Base-by-base conservation (phyloP, 2,888 invertebrate species). In the Diogma glabrata region DNA sequence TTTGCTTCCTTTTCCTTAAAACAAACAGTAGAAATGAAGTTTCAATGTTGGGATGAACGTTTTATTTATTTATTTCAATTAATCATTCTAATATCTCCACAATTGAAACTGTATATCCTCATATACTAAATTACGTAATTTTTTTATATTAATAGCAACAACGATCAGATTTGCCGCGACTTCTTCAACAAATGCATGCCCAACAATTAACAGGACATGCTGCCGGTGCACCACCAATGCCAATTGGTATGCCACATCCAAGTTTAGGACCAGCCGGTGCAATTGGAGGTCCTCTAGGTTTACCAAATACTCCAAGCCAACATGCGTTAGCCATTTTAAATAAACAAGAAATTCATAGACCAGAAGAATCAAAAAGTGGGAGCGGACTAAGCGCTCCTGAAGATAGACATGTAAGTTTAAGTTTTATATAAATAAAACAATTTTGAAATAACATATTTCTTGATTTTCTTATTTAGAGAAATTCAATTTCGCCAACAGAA, bases 121-220 rank as follows among this genome's bases (percentile, higher is more conserved):
- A n/a, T n/a, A n/a, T n/a, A n/a, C n/a, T n/a, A n/a, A 16, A 43
- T 30, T 33, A 12, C 22, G 33, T 45, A 10, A 36, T 43, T 54
- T 52, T 56, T 54, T 57, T 58, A 60, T 64, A 61, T 57, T 76
- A 77, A 53, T 78, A 88, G 86, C 87, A 87, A 82, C 88, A 87
- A 74, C 77, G 87, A 71, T 85, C 87, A 53, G 87, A 88, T 68
- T 73, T 88, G 60, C 87, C 87, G 26, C 77, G 87, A 69, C 70
- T 85, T 56, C 75, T 91, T 70, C 92, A 92, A 72, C 92, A 92
- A 73, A 90, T 92, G 88, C 92, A 92, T 69, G 90, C 89, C 28
- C 90, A 90, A 61, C 90, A 89, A 71, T 66, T 77, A 53, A 84
- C 88, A 58, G 75, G 75, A 16, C 76, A 81, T 52, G 83, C 82